Evolutionary conservation across 2,888 invertebrate genomes (phyloP).

Genomic region (Zygaena filipendulae): DNA sequence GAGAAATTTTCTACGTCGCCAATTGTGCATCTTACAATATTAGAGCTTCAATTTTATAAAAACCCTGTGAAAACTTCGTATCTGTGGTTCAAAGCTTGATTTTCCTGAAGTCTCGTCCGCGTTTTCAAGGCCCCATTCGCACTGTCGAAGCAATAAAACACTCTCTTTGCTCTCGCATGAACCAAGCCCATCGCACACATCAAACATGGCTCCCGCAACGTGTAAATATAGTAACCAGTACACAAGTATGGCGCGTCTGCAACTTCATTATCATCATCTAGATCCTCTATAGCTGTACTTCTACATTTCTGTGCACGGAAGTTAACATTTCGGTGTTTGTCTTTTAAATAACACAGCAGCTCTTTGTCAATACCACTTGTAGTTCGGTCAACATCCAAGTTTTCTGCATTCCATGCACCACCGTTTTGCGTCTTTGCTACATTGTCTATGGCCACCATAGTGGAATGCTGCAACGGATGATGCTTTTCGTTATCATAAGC

Average conservation of each 20-base stretch:
- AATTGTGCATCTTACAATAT: too few species aligned
- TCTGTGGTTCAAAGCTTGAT: slow-evolving; percentile 88
- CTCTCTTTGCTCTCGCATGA: slow-evolving; percentile 85
- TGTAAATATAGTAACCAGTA: slow-evolving; percentile 87
- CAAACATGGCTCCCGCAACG: slow-evolving; percentile 88
- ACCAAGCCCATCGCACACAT: slow-evolving; percentile 97
- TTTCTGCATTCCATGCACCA: slow-evolving; percentile 70
- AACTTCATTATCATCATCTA: slow-evolving; percentile 18
- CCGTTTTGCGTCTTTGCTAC: slow-evolving; percentile 87
- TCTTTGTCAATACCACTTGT: slow-evolving; percentile 46
- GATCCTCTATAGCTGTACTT: slow-evolving; percentile 33
- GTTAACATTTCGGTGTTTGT: slow-evolving; percentile 32
- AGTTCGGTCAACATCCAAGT: slow-evolving; percentile 11
- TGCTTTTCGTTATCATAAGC: slow-evolving; percentile 65
- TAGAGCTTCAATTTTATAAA: too few species aligned
- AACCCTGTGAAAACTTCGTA: slow-evolving; percentile 85
- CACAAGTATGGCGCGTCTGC: slow-evolving; percentile 79
- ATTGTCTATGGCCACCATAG: slow-evolving; percentile 87
- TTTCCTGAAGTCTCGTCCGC: slow-evolving; percentile 78
- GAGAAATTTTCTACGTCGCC: too few species aligned
- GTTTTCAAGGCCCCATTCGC: slow-evolving; percentile 78
- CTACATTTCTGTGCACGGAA: slow-evolving; percentile 57
- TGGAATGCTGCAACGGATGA: slow-evolving; percentile 84
- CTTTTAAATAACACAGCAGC: slow-evolving; percentile 35
- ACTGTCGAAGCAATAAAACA: slow-evolving; percentile 77